Conservation (phyloP, 2,113 vertebrate genomes). For the Meriones unguiculatus region DNA sequence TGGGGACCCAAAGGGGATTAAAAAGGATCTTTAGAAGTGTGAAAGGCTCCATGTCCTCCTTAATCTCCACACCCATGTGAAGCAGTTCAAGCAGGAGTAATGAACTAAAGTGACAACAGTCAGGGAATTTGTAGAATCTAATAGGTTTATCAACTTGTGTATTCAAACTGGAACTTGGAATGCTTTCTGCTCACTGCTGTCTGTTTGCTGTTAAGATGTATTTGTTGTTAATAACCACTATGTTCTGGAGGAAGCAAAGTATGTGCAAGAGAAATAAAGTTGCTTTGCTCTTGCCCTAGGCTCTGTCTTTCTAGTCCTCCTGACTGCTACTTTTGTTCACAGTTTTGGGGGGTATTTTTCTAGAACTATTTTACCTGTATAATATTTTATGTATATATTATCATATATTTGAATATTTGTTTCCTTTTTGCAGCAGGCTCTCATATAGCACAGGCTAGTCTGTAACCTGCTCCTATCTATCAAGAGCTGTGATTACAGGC, state of each 20-base stretch:
- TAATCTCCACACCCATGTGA: background rate
- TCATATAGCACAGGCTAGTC: background rate
- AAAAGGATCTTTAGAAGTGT: no score
- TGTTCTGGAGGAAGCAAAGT: constrained; percentile 38
- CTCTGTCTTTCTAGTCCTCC: background rate
- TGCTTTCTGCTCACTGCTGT: no score
- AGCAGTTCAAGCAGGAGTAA: constrained; percentile 63
- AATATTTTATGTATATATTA: no score
- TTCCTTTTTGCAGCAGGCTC: background rate
- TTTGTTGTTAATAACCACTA: background rate
- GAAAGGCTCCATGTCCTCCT: no score
- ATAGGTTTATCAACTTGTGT: no score
- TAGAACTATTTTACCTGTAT: no score
- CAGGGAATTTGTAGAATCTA: constrained; percentile 32
- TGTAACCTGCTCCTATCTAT: background rate
- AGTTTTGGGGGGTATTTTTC: background rate
- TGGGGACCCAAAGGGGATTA: no score
- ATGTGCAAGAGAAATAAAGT: background rate
- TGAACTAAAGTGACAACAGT: constrained; percentile 50
- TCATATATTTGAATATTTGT: no score
- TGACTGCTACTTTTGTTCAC: background rate
- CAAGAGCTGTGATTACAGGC: background rate
- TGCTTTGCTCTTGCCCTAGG: background rate
- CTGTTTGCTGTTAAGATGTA: background rate
- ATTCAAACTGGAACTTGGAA: no score